A percentile compares a stretch with the other conserved stretches of the same genome.
These are phyloP conservation scores for Dicroscelio sp. DNA, from an alignment of 2,888 invertebrate species.

Conservation along the genomic window DNA sequence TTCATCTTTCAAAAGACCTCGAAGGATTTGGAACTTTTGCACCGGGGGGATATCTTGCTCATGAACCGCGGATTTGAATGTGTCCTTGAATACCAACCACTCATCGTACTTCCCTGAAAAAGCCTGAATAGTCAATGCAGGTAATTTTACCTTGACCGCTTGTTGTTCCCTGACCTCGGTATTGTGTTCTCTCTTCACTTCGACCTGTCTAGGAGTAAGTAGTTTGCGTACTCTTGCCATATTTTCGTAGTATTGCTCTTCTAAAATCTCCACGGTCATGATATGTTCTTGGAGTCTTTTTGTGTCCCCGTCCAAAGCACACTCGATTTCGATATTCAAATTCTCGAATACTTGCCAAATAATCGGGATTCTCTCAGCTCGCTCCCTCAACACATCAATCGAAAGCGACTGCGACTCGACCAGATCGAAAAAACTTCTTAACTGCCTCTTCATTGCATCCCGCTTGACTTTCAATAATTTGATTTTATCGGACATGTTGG, in stretches of 20 bases:
- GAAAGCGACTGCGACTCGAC: not conserved
- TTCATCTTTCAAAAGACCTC: not conserved
- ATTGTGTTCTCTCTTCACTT: not conserved
- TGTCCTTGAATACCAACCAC: constrained; percentile 9
- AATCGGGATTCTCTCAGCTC: not conserved
- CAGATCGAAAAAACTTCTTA: not conserved
- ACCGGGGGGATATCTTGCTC: not conserved
- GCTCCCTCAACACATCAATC: not conserved
- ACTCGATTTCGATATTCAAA: constrained; percentile 18
- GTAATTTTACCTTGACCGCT: not conserved
- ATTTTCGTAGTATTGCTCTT: not conserved
- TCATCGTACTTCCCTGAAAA: constrained; percentile 22
- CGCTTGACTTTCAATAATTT: constrained; percentile 4
- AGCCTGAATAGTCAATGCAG: constrained; percentile 14
- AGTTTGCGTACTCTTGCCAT: not conserved
- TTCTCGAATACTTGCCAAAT: constrained; percentile 9
- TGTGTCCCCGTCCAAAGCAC: not conserved
- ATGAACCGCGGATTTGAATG: not conserved
- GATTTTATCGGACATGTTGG: not conserved
- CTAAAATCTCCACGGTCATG: too few species aligned
- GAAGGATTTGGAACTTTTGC: not conserved
- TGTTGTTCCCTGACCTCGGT: too few species aligned
- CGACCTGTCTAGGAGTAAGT: too few species aligned
- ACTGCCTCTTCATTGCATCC: constrained; percentile 1
- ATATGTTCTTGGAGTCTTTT: too few species aligned